A percentile compares a stretch with the other conserved stretches of the same genome.
phyloP scores from a whole-genome alignment of 2,888 invertebrate species.

The Embidobia sp. region DNA sequence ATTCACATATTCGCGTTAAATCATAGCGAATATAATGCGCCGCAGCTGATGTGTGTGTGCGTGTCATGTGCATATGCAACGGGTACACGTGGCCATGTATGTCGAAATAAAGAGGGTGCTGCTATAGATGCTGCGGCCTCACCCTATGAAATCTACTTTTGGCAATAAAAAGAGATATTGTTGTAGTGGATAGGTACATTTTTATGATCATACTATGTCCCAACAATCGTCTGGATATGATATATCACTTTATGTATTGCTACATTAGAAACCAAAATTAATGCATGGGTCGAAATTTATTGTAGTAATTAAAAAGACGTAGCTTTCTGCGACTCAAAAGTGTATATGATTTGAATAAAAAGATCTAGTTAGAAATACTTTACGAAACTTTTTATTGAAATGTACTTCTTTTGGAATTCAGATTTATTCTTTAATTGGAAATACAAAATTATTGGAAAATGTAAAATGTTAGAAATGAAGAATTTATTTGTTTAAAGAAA shows the following conservation, averaged over 20 bases:
- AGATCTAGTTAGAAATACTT: too few relatives aligned
- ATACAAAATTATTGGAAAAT: too few relatives aligned
- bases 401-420: too few relatives aligned
- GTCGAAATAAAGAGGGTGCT: constrained; percentile 34
- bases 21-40: constrained; percentile 37
- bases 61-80: constrained; percentile 37
- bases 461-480: too few relatives aligned
- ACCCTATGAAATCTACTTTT: constrained; percentile 34
- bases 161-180: constrained; percentile 48
- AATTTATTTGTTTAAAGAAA: constrained; percentile 7
- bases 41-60: constrained; percentile 20
- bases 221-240: constrained; percentile 16
- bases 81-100: constrained; percentile 33
- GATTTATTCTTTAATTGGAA: too few relatives aligned
- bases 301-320: too few relatives aligned
- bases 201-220: constrained; percentile 41
- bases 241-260: neutral
- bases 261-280: too few relatives aligned
- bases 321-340: too few relatives aligned
- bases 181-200: constrained; percentile 29
- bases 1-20: constrained; percentile 49
- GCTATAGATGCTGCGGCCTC: constrained; percentile 6
- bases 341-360: too few relatives aligned
- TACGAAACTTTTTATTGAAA: too few relatives aligned
- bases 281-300: too few relatives aligned